phyloP scores from a whole-genome alignment of 2,797 vertebrate species.

The Malurus leucopterus region DNA sequence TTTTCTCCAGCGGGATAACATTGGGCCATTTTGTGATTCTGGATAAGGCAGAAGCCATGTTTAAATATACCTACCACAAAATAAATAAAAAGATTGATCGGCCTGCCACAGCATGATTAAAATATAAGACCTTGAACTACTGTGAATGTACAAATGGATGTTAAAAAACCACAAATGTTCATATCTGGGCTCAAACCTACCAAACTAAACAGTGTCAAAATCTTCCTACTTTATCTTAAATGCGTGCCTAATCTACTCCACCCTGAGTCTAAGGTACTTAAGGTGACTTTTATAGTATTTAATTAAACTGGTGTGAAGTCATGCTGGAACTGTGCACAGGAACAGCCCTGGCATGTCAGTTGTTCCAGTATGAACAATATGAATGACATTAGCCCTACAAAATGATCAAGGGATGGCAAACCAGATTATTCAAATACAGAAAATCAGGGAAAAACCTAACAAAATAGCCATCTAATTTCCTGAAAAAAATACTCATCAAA shows the following conservation, averaged over 20 bases:
- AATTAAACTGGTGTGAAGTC: not conserved
- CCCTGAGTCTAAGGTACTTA: not conserved
- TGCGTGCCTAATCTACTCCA: not conserved
- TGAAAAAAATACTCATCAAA: not conserved
- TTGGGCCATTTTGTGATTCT: not conserved
- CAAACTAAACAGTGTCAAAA: not conserved
- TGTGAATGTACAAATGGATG: not conserved
- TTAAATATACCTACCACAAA: not conserved
- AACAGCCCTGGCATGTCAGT: not conserved
- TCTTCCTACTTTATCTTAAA: not conserved
- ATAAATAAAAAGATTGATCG: not conserved
- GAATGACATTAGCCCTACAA: not conserved
- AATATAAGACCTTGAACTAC: not conserved
- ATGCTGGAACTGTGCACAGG: not conserved
- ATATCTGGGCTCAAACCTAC: not conserved
- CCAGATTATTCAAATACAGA: not conserved
- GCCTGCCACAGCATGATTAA: not conserved
- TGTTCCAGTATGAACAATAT: not conserved
- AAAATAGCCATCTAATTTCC: not conserved
- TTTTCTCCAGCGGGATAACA: not conserved
- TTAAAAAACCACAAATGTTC: rapidly evolving
- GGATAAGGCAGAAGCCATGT: not conserved
- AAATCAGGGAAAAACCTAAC: not conserved
- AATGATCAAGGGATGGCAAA: not conserved
- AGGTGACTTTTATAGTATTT: not conserved